Conservation (phyloP, 2,888 invertebrate species). For the Esperia sulphurella region DNA sequence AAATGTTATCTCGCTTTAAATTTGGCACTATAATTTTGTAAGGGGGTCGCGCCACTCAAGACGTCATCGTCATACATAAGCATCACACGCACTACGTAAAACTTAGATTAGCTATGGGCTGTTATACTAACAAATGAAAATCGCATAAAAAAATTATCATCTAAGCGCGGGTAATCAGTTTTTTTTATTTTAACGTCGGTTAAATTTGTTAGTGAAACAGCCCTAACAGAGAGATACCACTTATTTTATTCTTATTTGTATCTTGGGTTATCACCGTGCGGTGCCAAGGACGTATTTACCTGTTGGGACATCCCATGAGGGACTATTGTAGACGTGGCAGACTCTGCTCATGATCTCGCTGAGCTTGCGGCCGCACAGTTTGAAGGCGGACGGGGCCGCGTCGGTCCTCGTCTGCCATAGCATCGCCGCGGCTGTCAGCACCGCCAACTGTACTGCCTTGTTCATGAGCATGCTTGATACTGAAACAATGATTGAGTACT, state of each 20-base stretch:
- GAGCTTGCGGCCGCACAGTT: conserved; percentile 64
- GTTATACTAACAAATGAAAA: too few species aligned
- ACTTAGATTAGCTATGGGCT: too few species aligned
- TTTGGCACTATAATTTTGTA: too few species aligned
- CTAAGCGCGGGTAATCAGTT: too few species aligned
- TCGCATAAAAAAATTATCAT: too few species aligned
- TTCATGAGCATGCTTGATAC: conserved; percentile 47
- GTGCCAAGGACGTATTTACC: conserved; percentile 27
- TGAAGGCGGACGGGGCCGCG: conserved; percentile 48
- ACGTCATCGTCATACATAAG: too few species aligned
- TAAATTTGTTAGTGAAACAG: not conserved
- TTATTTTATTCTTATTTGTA: too few species aligned
- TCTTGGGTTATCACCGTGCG: too few species aligned
- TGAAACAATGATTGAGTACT: conserved; percentile 3
- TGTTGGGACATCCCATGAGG: conserved; percentile 66
- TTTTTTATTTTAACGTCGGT: too few species aligned
- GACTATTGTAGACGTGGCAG: conserved; percentile 68
- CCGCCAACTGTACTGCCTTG: conserved; percentile 43
- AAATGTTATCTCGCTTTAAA: too few species aligned
- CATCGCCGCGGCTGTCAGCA: conserved; percentile 44
- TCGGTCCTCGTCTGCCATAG: conserved; percentile 43
- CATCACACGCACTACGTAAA: too few species aligned
- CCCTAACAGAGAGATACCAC: not conserved
- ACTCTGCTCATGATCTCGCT: conserved; percentile 66
- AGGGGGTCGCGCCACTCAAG: too few species aligned